These are phyloP conservation scores for Lemur catta DNA, from an alignment of 2,797 vertebrate species.

Conservation along the genomic window DNA sequence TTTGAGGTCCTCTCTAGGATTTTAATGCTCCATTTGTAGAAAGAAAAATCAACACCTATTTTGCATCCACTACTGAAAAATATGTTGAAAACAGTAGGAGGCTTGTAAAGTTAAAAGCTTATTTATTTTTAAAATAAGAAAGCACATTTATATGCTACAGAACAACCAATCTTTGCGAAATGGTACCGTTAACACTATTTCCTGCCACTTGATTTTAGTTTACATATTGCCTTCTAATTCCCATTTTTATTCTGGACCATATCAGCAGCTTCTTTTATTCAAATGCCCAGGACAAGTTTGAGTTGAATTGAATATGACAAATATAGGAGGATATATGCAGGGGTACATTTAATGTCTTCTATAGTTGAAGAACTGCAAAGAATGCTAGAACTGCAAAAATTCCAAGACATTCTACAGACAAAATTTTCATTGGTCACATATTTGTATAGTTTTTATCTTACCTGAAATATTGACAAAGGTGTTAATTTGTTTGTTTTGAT, in stretches of 20 bases:
- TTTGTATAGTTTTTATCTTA: constrained; percentile 9
- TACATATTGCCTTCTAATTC: not conserved
- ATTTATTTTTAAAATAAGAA: constrained; percentile 65
- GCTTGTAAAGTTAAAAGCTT: constrained; percentile 61
- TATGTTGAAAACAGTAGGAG: constrained; percentile 46
- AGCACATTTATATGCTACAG: constrained; percentile 2
- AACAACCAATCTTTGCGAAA: constrained; percentile 4
- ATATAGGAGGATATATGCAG: not conserved
- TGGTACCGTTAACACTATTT: constrained; percentile 14
- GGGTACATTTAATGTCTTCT: not conserved
- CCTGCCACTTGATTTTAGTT: constrained; percentile 49
- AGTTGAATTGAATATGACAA: not conserved
- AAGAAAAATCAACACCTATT: constrained; percentile 43
- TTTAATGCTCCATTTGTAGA: constrained; percentile 47
- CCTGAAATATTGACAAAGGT: not conserved
- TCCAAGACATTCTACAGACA: not conserved
- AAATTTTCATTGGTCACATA: not conserved
- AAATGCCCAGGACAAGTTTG: not conserved
- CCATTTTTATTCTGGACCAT: not conserved
- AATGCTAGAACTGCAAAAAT: not conserved
- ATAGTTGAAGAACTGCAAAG: not conserved
- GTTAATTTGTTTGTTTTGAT: not conserved
- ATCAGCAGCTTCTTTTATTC: not conserved
- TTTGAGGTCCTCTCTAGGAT: constrained; percentile 7
- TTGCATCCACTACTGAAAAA: constrained; percentile 53